Conservation (phyloP, 1,140 invertebrate species). For the Ridgeia piscesae region DNA sequence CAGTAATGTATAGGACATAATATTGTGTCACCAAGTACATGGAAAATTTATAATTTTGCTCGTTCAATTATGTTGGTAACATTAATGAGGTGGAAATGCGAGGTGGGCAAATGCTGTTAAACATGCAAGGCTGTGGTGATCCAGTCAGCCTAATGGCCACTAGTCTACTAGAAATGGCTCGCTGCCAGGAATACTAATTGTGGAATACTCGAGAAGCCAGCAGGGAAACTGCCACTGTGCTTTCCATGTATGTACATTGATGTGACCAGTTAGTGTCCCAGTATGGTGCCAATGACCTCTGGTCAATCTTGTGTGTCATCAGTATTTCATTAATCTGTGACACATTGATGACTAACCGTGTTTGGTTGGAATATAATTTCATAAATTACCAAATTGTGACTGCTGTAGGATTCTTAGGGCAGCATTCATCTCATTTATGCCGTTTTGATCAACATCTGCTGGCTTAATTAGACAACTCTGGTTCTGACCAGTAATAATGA, state of each 20-base stretch:
- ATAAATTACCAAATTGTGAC: background rate
- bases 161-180: background rate
- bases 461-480: background rate
- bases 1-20: background rate
- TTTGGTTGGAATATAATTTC: background rate
- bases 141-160: background rate
- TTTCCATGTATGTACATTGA: background rate
- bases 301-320: background rate
- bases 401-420: background rate
- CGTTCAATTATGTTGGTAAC: background rate
- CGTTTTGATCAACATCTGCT: background rate
- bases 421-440: background rate
- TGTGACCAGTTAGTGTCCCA: background rate
- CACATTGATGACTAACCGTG: background rate
- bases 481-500: background rate
- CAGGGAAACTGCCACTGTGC: background rate
- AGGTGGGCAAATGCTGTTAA: background rate
- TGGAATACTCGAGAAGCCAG: background rate
- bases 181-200: background rate
- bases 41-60: background rate
- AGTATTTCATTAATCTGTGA: background rate
- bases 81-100: background rate
- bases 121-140: background rate
- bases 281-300: background rate
- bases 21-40: background rate